phyloP scores from a whole-genome alignment of 2,888 invertebrate species.

The Nomada fucata region DNA sequence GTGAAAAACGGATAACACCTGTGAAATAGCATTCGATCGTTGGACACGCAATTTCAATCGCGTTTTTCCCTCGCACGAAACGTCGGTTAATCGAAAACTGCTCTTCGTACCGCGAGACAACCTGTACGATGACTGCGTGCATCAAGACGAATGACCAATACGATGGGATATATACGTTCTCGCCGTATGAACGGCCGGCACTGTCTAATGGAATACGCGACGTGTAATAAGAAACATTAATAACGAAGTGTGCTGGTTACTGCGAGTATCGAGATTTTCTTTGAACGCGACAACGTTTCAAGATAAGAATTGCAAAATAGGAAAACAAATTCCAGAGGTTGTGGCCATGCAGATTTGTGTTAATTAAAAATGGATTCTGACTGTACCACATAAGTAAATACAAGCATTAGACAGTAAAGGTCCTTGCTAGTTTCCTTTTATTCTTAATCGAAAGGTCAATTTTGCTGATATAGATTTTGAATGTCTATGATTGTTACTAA shows the following conservation, averaged over 20 bases:
- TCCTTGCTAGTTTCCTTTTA: too few species aligned
- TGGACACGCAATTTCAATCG: slow-evolving; percentile 29
- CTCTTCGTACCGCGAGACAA: not conserved
- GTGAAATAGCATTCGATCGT: too few species aligned
- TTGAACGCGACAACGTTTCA: not conserved
- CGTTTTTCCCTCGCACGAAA: slow-evolving; percentile 8
- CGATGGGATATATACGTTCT: slow-evolving; percentile 21
- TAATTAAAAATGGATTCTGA: too few species aligned
- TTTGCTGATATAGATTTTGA: too few species aligned
- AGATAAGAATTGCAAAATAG: too few species aligned
- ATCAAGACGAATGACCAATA: slow-evolving; percentile 35
- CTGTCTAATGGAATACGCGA: slow-evolving; percentile 52
- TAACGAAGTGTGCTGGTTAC: not conserved
- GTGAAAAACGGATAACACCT: too few species aligned
- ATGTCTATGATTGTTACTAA: too few species aligned
- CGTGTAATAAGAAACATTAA: slow-evolving; percentile 13
- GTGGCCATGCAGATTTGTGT: too few species aligned
- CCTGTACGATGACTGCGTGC: slow-evolving; percentile 6
- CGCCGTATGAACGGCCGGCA: slow-evolving; percentile 23
- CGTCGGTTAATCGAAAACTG: slow-evolving; percentile 47
- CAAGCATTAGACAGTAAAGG: too few species aligned
- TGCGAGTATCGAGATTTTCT: not conserved
- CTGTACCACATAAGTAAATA: too few species aligned
- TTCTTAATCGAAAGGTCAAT: too few species aligned
- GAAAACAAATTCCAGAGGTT: too few species aligned